Evolutionary conservation across 2,113 vertebrate species (phyloP), one percentile per base, ranked within the genome.

Genomic region (Echinops telfairi): DNA sequence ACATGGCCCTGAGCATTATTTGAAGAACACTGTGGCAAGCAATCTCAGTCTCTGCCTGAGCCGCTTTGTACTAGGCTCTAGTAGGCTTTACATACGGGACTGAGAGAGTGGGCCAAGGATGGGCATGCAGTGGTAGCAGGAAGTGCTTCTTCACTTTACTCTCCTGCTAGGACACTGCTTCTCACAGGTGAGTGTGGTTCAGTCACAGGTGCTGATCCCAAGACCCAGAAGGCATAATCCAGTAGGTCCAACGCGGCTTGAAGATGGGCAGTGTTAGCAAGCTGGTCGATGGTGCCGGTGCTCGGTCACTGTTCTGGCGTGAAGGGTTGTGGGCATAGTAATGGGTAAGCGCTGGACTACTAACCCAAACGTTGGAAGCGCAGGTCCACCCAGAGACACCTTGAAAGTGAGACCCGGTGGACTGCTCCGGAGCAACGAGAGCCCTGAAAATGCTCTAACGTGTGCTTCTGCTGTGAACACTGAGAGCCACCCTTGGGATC

Each of bases 251-350:
- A 0, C 31, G 0, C 12, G 19, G 40, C 6, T 23, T 68, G 3
- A 77, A 38, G 16, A 40, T 68, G 76, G n/a, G 0, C 17, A 57
- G 86, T 92, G 38, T 31, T 79, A 29, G 57, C 6, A 29, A 84
- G 6, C 11, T 2, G 2, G 0, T 0, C 62, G 27, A 1, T 53
- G 64, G 70, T 19, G 14, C 53, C 60, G 3, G 10, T 79, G 33
- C 38, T 29, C 36, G 36, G 31, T 14, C 16, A 12, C 3, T 75
- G 11, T 47, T 40, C 2, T 58, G 20, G 64, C 11, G n/a, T 33
- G n/a, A 33, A 31, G 31, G n/a, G 16, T 33, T 17, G 16, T 71
- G 70, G 31, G 70, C 33, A n/a, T 33, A 15, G 5, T 33, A 19
- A 33, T 71, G 15, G n/a, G 33, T 71, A 71, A 70, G 14, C 70